Conservation (phyloP, 2,888 invertebrate genomes). For the Limnephilus marmoratus region DNA sequence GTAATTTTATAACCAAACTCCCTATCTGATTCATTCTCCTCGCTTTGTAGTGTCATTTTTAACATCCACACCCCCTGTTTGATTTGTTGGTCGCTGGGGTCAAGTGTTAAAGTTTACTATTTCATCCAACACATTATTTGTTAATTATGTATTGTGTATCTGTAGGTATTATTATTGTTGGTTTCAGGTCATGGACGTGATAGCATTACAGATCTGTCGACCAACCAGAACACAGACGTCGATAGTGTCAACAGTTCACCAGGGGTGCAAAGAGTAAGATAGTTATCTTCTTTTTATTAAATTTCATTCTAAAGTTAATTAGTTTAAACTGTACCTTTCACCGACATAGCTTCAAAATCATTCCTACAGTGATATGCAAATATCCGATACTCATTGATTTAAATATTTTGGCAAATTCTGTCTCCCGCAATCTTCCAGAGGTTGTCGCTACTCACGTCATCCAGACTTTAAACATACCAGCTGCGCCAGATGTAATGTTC, state of each 20-base stretch:
- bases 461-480: too few relatives aligned
- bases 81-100: too few relatives aligned
- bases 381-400: too few relatives aligned
- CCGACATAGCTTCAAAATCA: not conserved
- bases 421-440: too few relatives aligned
- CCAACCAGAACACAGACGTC: conserved; percentile 83
- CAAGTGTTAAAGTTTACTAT: not conserved
- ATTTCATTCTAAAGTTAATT: not conserved
- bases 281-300: not conserved
- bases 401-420: too few relatives aligned
- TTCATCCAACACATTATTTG: not conserved
- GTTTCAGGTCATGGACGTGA: conserved; percentile 76
- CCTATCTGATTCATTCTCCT: too few relatives aligned
- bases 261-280: conserved; percentile 84
- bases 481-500: too few relatives aligned
- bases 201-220: conserved; percentile 85
- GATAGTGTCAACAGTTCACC: conserved; percentile 95
- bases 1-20: too few relatives aligned
- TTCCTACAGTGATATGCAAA: not conserved
- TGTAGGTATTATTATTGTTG: not conserved
- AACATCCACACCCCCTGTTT: too few relatives aligned
- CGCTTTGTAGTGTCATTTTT: too few relatives aligned
- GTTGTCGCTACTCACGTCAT: too few relatives aligned
- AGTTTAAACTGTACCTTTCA: not conserved
- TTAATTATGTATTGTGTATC: conserved; percentile 15